Base-by-base conservation (phyloP, 2,113 vertebrate species). In the Pseudorectes ferrugineus region DNA sequence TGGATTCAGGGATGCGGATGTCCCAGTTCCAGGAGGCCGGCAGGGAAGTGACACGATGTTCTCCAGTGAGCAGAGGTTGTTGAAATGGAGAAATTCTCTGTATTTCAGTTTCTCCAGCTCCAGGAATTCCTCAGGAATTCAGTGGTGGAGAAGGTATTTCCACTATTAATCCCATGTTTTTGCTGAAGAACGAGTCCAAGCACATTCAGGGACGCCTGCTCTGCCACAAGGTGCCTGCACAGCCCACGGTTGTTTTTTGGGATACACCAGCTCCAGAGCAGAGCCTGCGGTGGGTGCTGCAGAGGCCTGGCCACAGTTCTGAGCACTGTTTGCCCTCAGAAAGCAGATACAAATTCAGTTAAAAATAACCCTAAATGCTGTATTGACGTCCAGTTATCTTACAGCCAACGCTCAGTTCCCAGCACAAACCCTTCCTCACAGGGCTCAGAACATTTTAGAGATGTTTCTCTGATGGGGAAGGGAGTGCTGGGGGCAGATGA, bases 81-180 rank as follows among this genome's bases (percentile, higher is more conserved):
- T 33, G 2, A 25, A n/a, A 20, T 52, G 49, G 29, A 73, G n/a
- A 81, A 71, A 72, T 73, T 31, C 10, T 24, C 26, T 21, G 12
- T 45, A 6, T 62, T 74, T 84, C 40, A 4, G 9, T 51, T 71
- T 72, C 25, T 75, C 25, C 51, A 28, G 26, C 63, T 49, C 43
- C n/a, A 28, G 51, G 58, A 67, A 35, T 12, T 21, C 17, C 33
- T 46, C n/a, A 20, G 42, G 52, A 71, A 46, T 51, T 43, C 2
- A 1, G 24, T 1, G 4, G 4, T 15, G 11, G 36, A 72, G 36
- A 29, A 51, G 36, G n/a, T 0, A 0, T 6, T 52, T 71, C 51
- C 51, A 48, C 5, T 26, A 4, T 49, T 46, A 46, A 48, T 63
- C 55, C 10, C 3, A 1, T 43, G 24, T 0, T 40, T 78, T 78